phyloP scores from a whole-genome alignment of 2,888 invertebrate species.

The Patella pellucida region DNA sequence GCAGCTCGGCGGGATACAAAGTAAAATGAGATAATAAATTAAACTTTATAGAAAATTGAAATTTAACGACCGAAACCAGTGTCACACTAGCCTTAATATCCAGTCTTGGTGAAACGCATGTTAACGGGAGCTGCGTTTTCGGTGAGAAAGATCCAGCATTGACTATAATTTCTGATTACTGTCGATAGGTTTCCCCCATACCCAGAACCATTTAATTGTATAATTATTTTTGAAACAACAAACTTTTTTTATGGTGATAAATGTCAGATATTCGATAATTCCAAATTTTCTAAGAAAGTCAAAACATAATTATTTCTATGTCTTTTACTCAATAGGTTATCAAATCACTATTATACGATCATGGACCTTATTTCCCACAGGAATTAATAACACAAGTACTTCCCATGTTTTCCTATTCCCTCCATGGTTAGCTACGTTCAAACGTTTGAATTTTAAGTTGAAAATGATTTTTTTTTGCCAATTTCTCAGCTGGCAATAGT shows the following conservation, averaged over 20 bases:
- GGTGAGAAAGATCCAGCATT: background rate
- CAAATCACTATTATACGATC: too few relatives aligned
- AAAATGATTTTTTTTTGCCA: too few relatives aligned
- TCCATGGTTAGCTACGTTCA: too few relatives aligned
- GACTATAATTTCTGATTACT: background rate
- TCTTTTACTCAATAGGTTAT: too few relatives aligned
- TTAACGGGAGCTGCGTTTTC: background rate
- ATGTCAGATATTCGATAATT: background rate
- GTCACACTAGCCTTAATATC: background rate
- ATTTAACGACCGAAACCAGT: slow-evolving; percentile 1
- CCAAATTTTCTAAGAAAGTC: too few relatives aligned
- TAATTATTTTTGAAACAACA: background rate
- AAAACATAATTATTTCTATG: too few relatives aligned
- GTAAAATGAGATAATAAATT: background rate
- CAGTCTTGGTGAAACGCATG: background rate
- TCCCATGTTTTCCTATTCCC: too few relatives aligned
- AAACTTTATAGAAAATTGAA: background rate
- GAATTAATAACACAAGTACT: too few relatives aligned
- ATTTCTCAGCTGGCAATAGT: too few relatives aligned
- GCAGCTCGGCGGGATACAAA: background rate
- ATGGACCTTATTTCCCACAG: too few relatives aligned
- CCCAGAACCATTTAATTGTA: background rate
- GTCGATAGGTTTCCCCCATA: background rate
- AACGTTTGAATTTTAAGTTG: too few relatives aligned
- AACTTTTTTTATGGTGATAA: background rate